Percentiles rank a stretch among this genome's conserved stretches.
Evolutionary conservation across 2,888 invertebrate genomes (phyloP).

Genomic region (Cancer borealis): DNA sequence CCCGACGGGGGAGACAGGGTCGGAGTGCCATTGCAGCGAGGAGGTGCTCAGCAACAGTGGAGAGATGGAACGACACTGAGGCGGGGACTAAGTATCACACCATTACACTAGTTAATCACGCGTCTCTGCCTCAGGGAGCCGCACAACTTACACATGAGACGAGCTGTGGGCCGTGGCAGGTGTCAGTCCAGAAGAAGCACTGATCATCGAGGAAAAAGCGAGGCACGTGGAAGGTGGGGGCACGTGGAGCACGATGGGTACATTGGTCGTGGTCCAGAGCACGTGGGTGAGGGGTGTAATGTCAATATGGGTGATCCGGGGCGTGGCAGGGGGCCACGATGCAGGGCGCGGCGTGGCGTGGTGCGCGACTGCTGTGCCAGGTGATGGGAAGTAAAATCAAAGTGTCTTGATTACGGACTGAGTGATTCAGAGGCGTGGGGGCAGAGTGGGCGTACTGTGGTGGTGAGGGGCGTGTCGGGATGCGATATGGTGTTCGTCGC

Average conservation of each 20-base stretch:
- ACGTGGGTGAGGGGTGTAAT: neutral
- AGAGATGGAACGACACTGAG: constrained; percentile 4
- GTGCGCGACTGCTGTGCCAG: constrained; percentile 23
- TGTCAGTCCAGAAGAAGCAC: neutral
- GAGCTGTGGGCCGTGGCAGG: neutral
- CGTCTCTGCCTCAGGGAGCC: constrained; percentile 9
- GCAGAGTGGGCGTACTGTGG: neutral
- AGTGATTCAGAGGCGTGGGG: constrained; percentile 10
- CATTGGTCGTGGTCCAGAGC: neutral
- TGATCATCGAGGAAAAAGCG: neutral
- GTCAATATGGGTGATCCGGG: constrained; percentile 9
- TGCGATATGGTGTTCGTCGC: neutral
- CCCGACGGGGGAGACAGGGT: constrained; percentile 27
- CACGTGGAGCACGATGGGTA: constrained; percentile 43
- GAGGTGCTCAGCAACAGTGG: constrained; percentile 52
- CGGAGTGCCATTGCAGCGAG: constrained; percentile 45
- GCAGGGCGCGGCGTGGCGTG: neutral
- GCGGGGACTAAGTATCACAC: constrained; percentile 26
- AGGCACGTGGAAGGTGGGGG: neutral
- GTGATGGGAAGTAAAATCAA: neutral
- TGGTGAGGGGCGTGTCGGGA: neutral
- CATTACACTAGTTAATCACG: neutral
- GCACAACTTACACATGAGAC: neutral
- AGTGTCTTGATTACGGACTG: neutral
- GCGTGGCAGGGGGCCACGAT: neutral